Evolutionary conservation across 2,113 vertebrate species (phyloP).

Genomic region (Catagonus wagneri): DNA sequence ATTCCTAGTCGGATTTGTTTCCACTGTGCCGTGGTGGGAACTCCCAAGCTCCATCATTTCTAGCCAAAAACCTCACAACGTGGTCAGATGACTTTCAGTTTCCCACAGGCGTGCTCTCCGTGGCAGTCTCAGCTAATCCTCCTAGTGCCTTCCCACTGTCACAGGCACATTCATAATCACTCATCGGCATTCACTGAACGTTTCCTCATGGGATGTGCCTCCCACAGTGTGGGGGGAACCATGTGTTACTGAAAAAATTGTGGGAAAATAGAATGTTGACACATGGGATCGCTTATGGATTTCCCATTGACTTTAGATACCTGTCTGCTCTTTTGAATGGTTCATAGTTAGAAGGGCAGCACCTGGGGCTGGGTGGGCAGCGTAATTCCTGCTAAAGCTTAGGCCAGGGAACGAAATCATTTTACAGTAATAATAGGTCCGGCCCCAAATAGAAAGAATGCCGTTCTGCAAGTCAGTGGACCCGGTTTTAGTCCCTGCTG

Average conservation of each 20-base stretch:
- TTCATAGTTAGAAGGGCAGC: neutral
- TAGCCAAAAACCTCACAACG: neutral
- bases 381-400: neutral
- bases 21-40: too few species aligned
- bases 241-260: neutral
- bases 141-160: neutral
- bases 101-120: neutral
- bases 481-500: neutral
- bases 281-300: neutral
- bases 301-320: neutral
- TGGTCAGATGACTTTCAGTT: neutral
- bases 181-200: neutral
- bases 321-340: neutral
- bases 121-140: neutral
- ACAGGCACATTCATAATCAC: neutral
- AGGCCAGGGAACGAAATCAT: neutral
- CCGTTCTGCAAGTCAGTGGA: neutral
- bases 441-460: slow-evolving; percentile 23
- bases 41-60: neutral
- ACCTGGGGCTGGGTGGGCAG: neutral
- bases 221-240: neutral
- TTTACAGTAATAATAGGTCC: neutral
- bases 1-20: too few species aligned
- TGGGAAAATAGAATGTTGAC: neutral
- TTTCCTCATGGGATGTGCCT: neutral